Evolutionary conservation across 2,888 invertebrate genomes (phyloP), one percentile per base, ranked within the genome.

Genomic region (Stomorhina lunata): DNA sequence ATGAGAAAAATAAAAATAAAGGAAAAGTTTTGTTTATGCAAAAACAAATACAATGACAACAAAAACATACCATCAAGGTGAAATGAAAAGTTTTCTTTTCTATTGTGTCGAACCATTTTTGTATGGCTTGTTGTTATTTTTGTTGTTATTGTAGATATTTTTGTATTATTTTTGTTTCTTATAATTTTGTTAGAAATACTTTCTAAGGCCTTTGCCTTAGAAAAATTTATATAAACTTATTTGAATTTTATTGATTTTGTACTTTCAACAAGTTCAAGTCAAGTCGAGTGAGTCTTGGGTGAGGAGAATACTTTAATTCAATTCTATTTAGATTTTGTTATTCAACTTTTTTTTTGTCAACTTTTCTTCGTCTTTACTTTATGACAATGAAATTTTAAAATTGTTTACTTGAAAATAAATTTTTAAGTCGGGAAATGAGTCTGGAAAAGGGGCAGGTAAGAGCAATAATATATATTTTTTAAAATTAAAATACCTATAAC

Each of bases 221-320:
- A 72, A 29, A n/a, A n/a, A n/a, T n/a, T n/a, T n/a, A n/a, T 10
- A 20, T 15, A 68, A 37, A 40, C 20, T 45, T 69, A 69, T 69
- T 69, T 57, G n/a, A 37, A 55, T 57, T 55, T 75, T 75, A 75
- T 75, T 75, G 75, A 65, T 75, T 65, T 75, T 55, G 12, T 55
- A 32, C 15, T 73, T 32, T 15, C 12, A 27, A 32, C 10, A 5
- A 65, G 29, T 53, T 61, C 9, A 12, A 57, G 34, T 34, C n/a
- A n/a, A n/a, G n/a, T 17, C 34, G 25, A 59, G 22, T 48, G 10
- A 2, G n/a, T n/a, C n/a, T n/a, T n/a, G n/a, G n/a, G n/a, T n/a
- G n/a, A n/a, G n/a, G n/a, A n/a, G 22, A 48, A 34, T 20, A 34
- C 6, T 61, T 61, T 37, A 20, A 48, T 48, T 48, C 15, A 48